Evolutionary conservation across 35 echinoderm and acorn worm species (phyloP), one percentile per base, ranked within the genome.

Genomic region (Lytechinus pictus): DNA sequence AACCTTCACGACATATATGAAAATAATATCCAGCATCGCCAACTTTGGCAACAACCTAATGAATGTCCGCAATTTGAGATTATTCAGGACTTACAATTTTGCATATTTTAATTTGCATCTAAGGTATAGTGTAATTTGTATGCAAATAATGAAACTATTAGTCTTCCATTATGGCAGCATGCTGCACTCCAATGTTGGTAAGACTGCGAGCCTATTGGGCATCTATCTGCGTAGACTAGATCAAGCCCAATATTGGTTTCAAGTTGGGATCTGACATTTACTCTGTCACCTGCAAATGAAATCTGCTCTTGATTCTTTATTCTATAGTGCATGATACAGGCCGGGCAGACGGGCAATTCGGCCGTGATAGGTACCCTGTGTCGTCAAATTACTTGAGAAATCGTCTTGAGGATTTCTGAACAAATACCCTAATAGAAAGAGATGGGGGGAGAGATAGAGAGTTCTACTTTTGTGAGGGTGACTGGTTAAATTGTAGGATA

Each of bases 381-480:
- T 79, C 66, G 19, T 79, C 16, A 16, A 16, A 79, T 79, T 79
- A 79, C 66, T 24, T 79, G 21, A 79, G 66, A 19, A 79, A 79
- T 79, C 16, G 66, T 79, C 66, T 79, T n/a, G 66, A 79, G 66
- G 21, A 79, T 79, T 79, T 79, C 66, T 79, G 66, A 79, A 79
- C 66, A 79, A 79, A 79, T 24, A 79, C 19, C 66, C 66, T 24
- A 79, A 79, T 79, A 79, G 66, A 79, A 79, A n/a, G 66, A 79
- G 66, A 79, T 79, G 16, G 66, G 33, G 33, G 33, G 33, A 44
- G 33, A 44, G 33, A 79, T 24, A n/a, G 66, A 79, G 66, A 79
- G 66, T 24, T 24, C n/a, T 24, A 24, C 66, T 24, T 79, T 24
- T 79, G 66, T 79, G 19, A 24, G 66, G n/a, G 66, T 79, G 66